Percentiles rank a stretch among this genome's conserved stretches.
These are phyloP conservation scores for Haliclona indistincta DNA, from an alignment of 37 sponge, comb jelly and placozoan species.

Conservation along the genomic window DNA sequence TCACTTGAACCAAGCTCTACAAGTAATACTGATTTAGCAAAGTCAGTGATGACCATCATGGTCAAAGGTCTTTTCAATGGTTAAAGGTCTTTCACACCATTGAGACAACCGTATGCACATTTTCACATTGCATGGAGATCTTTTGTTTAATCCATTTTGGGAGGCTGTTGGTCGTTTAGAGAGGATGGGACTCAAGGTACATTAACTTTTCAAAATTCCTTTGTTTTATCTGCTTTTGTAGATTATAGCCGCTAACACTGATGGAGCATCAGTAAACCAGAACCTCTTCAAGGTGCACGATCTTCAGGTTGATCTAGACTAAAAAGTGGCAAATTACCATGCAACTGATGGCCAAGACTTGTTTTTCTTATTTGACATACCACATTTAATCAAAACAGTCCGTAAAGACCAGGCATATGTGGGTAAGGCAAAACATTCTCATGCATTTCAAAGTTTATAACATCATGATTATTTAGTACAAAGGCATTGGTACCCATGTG, in stretches of 20 bases:
- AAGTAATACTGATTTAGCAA: not conserved
- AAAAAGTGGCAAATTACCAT: slow-evolving; percentile 33
- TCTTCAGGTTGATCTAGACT: not conserved
- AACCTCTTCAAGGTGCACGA: slow-evolving; percentile 21
- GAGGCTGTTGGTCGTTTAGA: slow-evolving; percentile 15
- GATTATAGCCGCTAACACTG: slow-evolving; percentile 4
- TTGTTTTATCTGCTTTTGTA: not conserved
- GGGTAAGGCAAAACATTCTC: too few relatives aligned
- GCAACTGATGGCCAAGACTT: slow-evolving; percentile 28
- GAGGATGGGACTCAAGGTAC: slow-evolving; percentile 4
- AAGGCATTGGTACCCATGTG: too few relatives aligned
- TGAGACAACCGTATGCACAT: slow-evolving; percentile 27
- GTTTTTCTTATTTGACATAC: slow-evolving; percentile 45
- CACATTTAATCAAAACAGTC: slow-evolving; percentile 50
- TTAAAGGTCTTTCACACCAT: too few relatives aligned
- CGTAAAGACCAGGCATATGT: slow-evolving; percentile 30
- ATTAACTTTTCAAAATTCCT: not conserved
- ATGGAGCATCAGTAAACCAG: slow-evolving; percentile 29
- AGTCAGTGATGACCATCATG: slow-evolving; percentile 20
- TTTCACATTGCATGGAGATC: not conserved
- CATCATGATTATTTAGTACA: too few relatives aligned
- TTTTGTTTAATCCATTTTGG: slow-evolving; percentile 4
- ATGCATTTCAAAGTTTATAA: too few relatives aligned
- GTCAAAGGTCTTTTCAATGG: slow-evolving; percentile 21
- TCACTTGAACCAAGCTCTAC: not conserved